Percentiles rank a stretch among this genome's conserved stretches.
Evolutionary conservation across 1,140 invertebrate genomes (phyloP).

Genomic region (Arctopsyche grandis): DNA sequence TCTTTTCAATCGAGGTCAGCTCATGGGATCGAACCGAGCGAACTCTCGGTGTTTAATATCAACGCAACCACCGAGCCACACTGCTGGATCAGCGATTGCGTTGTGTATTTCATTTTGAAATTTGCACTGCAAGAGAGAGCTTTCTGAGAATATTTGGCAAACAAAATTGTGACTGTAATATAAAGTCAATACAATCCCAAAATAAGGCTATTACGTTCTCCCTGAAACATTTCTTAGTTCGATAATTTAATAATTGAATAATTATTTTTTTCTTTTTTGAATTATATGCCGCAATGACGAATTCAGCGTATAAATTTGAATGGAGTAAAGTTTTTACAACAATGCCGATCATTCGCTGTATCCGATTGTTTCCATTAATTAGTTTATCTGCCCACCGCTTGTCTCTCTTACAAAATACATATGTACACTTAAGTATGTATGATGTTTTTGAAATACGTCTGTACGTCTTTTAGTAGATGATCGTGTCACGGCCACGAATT

Average conservation of each 20-base stretch:
- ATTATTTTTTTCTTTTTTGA: no score
- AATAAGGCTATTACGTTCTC: neutral
- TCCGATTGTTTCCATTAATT: slow-evolving; percentile 42
- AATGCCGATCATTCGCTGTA: neutral
- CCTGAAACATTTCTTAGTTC: neutral
- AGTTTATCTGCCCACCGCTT: slow-evolving; percentile 32
- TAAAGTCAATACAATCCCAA: neutral
- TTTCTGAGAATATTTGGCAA: neutral
- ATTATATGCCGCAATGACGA: neutral
- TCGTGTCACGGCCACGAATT: slow-evolving; percentile 31
- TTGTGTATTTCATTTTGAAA: neutral
- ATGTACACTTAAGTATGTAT: no score
- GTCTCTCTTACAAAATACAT: neutral
- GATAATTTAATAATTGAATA: no score
- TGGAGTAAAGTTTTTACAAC: neutral
- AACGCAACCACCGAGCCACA: no score
- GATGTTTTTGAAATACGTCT: neutral
- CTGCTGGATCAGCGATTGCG: no score
- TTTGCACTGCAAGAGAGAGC: neutral
- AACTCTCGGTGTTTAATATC: no score
- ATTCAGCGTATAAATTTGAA: neutral
- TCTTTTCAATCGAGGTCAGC: no score
- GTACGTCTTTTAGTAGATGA: neutral
- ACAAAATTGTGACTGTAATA: neutral
- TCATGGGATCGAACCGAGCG: no score